These are phyloP conservation scores for Calyptomena viridis DNA, from an alignment of 2,113 vertebrate genomes.

Conservation along the genomic window DNA sequence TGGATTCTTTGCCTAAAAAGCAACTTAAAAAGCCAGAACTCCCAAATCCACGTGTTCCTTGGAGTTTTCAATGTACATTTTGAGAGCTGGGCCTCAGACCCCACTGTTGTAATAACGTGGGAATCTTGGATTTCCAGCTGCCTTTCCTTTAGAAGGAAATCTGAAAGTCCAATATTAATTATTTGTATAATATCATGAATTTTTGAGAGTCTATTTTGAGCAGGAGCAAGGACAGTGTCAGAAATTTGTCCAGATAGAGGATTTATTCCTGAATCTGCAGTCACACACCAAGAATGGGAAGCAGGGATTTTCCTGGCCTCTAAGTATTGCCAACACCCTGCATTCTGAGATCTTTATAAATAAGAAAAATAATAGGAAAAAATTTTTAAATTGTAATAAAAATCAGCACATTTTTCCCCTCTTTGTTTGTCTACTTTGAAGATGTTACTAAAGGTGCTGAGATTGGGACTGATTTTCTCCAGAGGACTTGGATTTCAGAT, in stretches of 20 bases:
- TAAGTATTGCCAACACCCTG: neutral
- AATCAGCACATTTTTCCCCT: neutral
- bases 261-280: neutral
- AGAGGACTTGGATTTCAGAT: neutral
- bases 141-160: neutral
- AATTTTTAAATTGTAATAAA: neutral
- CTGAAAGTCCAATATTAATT: neutral
- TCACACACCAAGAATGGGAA: rapidly evolving
- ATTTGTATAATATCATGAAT: neutral
- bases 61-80: neutral
- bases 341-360: neutral
- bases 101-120: too few relatives aligned
- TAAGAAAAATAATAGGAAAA: neutral
- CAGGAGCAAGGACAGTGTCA: neutral
- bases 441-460: neutral
- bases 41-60: neutral
- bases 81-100: neutral
- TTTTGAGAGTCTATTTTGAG: neutral
- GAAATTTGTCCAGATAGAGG: neutral
- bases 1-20: neutral
- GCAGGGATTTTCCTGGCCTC: neutral
- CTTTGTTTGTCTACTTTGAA: neutral
- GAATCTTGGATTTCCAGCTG: neutral
- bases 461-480: neutral
- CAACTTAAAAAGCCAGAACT: neutral